phyloP scores from a whole-genome alignment of 2,797 vertebrate species.

The Mus caroli region DNA sequence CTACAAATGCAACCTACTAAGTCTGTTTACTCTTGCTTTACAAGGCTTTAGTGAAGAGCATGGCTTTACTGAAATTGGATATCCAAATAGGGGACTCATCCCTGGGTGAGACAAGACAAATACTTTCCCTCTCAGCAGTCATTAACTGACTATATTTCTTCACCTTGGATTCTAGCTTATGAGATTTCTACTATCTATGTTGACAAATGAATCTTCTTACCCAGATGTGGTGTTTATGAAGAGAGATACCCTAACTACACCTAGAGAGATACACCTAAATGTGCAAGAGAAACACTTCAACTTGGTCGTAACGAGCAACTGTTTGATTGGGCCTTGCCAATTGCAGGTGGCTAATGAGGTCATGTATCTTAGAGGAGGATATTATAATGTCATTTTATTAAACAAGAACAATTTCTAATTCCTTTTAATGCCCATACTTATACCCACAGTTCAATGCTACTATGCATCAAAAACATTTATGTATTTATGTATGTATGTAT shows the following conservation, averaged over 20 bases:
- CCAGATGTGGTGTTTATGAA: no score
- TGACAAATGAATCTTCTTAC: neutral
- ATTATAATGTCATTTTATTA: neutral
- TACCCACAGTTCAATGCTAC: neutral
- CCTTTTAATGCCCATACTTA: neutral
- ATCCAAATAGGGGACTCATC: neutral
- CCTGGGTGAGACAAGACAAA: neutral
- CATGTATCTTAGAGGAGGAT: neutral
- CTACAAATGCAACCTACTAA: neutral
- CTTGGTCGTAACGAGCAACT: neutral
- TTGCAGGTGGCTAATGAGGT: neutral
- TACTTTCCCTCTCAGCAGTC: neutral
- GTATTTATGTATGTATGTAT: neutral
- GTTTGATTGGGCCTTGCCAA: neutral
- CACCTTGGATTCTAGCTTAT: no score
- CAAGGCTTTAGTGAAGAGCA: neutral
- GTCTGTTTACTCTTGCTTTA: neutral
- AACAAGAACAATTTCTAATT: neutral
- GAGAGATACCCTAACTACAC: no score
- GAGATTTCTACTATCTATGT: neutral
- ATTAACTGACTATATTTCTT: neutral
- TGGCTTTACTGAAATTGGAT: neutral
- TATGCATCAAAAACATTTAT: neutral
- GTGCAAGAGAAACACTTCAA: neutral
- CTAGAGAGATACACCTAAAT: neutral